phyloP scores from a whole-genome alignment of 2,888 invertebrate genomes.

The Acronicta alni region DNA sequence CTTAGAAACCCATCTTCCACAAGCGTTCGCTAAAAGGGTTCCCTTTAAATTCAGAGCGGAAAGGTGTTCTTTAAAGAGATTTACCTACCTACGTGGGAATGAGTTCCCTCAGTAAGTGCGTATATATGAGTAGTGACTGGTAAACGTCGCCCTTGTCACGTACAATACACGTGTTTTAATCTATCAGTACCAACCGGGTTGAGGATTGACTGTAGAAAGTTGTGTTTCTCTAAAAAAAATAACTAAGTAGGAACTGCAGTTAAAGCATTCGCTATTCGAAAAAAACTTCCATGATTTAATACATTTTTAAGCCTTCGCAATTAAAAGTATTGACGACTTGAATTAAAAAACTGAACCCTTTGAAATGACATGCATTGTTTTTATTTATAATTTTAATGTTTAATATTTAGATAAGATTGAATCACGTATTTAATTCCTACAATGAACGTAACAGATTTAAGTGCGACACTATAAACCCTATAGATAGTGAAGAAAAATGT shows the following conservation, averaged over 20 bases:
- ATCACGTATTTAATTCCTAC: too few species aligned
- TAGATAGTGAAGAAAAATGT: neutral
- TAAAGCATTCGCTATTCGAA: neutral
- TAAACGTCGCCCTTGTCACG: constrained; percentile 19
- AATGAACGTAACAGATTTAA: too few species aligned
- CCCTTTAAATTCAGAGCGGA: constrained; percentile 25
- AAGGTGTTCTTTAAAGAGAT: constrained; percentile 15
- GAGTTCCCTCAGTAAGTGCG: constrained; percentile 1
- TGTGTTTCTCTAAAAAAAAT: constrained; percentile 13
- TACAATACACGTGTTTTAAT: constrained; percentile 12
- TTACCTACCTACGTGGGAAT: neutral
- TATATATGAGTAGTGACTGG: constrained; percentile 6
- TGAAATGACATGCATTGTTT: too few species aligned
- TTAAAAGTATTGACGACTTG: too few species aligned
- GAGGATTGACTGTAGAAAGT: constrained; percentile 18
- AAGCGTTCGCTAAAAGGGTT: constrained; percentile 29
- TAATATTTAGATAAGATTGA: too few species aligned
- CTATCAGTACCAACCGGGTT: constrained; percentile 16
- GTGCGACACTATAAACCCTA: neutral
- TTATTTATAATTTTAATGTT: too few species aligned
- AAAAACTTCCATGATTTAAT: neutral
- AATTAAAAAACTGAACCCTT: too few species aligned
- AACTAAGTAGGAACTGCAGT: neutral
- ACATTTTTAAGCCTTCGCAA: too few species aligned
- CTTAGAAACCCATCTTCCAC: constrained; percentile 13